Evolutionary conservation across 2,113 vertebrate species (phyloP).

Genomic region (Clarias gariepinus): DNA sequence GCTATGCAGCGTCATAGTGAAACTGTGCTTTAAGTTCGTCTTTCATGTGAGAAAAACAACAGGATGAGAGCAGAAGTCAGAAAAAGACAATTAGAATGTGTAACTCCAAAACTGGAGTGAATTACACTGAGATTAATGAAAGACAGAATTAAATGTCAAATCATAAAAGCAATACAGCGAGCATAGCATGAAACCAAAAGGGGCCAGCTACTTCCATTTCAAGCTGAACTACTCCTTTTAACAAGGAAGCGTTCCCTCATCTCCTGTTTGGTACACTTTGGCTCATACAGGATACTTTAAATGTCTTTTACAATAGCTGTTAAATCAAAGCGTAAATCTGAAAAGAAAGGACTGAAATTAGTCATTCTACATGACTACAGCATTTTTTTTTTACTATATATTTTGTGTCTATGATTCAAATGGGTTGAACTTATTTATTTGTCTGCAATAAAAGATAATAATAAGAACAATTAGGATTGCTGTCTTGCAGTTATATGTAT

Average conservation of each 20-base stretch:
- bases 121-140: neutral
- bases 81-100: constrained; percentile 22
- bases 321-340: neutral
- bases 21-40: constrained; percentile 53
- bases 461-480: neutral
- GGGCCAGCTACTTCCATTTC: neutral
- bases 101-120: constrained; percentile 27
- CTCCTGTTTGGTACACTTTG: neutral
- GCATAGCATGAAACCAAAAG: neutral
- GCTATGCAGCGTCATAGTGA: constrained; percentile 60
- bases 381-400: neutral
- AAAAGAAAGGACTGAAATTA: neutral
- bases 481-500: too few relatives aligned
- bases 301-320: neutral
- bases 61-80: constrained; percentile 55
- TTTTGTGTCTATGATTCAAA: neutral
- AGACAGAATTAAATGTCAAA: constrained; percentile 12
- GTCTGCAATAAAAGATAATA: neutral
- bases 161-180: neutral
- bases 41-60: constrained; percentile 65
- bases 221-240: neutral
- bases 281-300: neutral
- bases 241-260: neutral
- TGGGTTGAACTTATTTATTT: too few relatives aligned
- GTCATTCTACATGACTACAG: neutral